Percentiles rank a stretch among this genome's conserved stretches.
Evolutionary conservation across 2,888 invertebrate genomes (phyloP).

Genomic region (Rotaria sp.): DNA sequence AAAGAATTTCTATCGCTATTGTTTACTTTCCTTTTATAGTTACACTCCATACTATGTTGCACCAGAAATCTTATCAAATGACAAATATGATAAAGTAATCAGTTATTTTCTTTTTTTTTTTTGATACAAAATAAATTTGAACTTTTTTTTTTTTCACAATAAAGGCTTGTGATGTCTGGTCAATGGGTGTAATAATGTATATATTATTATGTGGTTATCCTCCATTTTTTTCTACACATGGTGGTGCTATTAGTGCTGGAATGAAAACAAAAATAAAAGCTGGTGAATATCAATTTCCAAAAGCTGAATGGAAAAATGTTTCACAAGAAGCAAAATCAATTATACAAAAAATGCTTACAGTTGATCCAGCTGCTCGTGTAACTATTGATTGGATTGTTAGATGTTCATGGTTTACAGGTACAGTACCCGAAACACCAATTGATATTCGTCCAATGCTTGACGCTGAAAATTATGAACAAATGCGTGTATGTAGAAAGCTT

Average conservation of each 20-base stretch:
- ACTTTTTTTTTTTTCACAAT: conserved; percentile 84
- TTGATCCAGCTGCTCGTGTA: conserved; percentile 32
- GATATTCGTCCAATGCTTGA: neutral
- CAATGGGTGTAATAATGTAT: conserved; percentile 96
- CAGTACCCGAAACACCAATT: conserved; percentile 13
- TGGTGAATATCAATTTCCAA: conserved; percentile 93
- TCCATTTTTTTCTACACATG: conserved; percentile 95
- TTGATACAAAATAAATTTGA: conserved; percentile 63
- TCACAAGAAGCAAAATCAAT: conserved; percentile 40
- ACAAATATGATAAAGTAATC: conserved; percentile 72
- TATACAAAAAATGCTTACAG: conserved; percentile 36
- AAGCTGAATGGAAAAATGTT: conserved; percentile 69
- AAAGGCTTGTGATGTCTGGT: conserved; percentile 98
- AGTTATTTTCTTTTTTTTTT: conserved; percentile 78
- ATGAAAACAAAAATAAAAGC: conserved; percentile 93
- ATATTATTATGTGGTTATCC: conserved; percentile 74
- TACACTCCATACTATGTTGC: conserved; percentile 55
- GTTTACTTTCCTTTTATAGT: neutral
- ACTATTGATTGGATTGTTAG: conserved; percentile 33
- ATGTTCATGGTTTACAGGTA: conserved; percentile 34
- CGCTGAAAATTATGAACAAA: neutral
- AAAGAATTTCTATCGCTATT: neutral
- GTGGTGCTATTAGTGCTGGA: conserved; percentile 91
- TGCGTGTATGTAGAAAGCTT: neutral
- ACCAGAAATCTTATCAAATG: conserved; percentile 83